phyloP scores from a whole-genome alignment of 2,113 vertebrate species.

The Grammomys surdaster region DNA sequence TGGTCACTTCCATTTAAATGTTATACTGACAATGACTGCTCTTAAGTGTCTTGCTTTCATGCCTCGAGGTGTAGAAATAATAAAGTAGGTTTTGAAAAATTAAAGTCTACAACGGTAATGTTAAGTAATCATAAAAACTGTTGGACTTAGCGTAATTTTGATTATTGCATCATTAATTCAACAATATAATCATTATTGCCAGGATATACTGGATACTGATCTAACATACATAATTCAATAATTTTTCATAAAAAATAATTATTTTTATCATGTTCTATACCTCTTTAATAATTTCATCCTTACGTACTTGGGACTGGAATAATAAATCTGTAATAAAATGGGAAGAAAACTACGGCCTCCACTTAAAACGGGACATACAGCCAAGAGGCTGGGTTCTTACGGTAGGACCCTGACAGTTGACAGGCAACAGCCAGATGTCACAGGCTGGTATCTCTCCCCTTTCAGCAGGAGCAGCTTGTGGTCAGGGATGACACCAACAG shows the following conservation, averaged over 20 bases:
- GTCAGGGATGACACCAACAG: background rate
- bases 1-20: constrained; percentile 49
- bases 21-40: constrained; percentile 18
- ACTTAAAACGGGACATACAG: constrained; percentile 15
- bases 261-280: constrained; percentile 39
- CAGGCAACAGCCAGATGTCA: background rate
- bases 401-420: background rate
- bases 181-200: constrained; percentile 26
- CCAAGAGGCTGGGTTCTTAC: background rate
- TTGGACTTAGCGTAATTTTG: background rate
- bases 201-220: background rate
- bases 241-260: constrained; percentile 39
- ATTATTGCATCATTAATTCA: constrained; percentile 34
- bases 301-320: background rate
- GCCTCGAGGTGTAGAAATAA: constrained; percentile 29
- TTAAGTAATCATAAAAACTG: constrained; percentile 5
- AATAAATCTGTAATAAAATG: constrained; percentile 38
- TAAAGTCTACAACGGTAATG: background rate
- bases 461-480: background rate
- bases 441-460: background rate
- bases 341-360: background rate
- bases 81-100: background rate
- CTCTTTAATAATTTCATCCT: constrained; percentile 68
- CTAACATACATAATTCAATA: constrained; percentile 42
- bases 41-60: constrained; percentile 50